phyloP scores from a whole-genome alignment of 30 jellyfish, hydroid and myxozoan genomes.

The Nemopilema nomurai region DNA sequence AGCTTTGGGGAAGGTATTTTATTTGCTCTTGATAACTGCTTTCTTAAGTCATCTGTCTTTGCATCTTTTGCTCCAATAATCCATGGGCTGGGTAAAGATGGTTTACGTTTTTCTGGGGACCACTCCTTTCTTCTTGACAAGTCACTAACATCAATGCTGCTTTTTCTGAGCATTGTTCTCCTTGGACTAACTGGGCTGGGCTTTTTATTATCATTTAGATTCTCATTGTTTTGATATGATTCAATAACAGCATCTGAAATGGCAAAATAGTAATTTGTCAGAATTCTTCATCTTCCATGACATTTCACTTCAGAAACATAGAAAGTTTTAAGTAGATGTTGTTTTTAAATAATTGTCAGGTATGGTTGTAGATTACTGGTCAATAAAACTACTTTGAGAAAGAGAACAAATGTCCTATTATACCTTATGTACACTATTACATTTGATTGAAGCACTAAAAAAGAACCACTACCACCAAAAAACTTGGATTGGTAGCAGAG shows the following conservation, averaged over 20 bases:
- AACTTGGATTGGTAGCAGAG: too few relatives aligned
- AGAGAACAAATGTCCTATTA: too few relatives aligned
- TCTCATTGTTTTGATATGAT: slow-evolving; percentile 6
- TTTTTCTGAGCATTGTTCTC: not conserved
- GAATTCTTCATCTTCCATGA: too few relatives aligned
- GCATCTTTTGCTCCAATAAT: slow-evolving; percentile 16
- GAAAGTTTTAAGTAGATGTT: too few relatives aligned
- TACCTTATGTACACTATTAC: too few relatives aligned
- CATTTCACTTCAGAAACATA: too few relatives aligned
- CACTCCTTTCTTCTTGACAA: not conserved
- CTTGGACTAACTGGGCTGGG: slow-evolving; percentile 5
- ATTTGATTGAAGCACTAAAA: too few relatives aligned
- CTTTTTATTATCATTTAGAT: not conserved
- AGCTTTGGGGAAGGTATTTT: slow-evolving; percentile 12
- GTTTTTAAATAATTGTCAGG: too few relatives aligned
- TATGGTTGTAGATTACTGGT: too few relatives aligned
- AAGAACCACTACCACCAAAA: too few relatives aligned
- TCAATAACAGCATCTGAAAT: slow-evolving; percentile 35
- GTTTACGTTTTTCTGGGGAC: slow-evolving; percentile 33
- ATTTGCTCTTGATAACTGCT: slow-evolving; percentile 6
- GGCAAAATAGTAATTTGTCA: not conserved
- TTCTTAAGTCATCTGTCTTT: not conserved
- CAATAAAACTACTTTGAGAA: too few relatives aligned
- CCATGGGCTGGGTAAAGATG: slow-evolving; percentile 25
- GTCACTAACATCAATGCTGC: not conserved